A percentile compares a stretch with the other conserved stretches of the same genome.
Evolutionary conservation across 1,140 invertebrate genomes (phyloP).

Genomic region (Littorina saxatilis): DNA sequence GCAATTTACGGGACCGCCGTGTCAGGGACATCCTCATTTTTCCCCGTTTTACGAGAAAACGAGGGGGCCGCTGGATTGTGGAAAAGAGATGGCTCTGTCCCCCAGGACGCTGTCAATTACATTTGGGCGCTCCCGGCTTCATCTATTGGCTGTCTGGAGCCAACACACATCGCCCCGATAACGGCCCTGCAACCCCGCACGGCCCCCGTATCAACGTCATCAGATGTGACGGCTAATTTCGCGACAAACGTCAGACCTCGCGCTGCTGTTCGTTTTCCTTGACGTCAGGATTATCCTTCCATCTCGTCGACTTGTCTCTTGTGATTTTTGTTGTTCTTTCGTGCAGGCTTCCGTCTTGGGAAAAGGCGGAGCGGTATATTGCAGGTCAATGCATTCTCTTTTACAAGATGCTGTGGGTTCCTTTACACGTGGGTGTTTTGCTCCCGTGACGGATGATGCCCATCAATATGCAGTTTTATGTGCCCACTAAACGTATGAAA

Average conservation of each 20-base stretch:
- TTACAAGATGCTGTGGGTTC: too few relatives aligned
- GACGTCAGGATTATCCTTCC: slow-evolving; percentile 23
- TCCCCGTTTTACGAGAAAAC: slow-evolving; percentile 40
- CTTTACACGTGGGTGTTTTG: too few relatives aligned
- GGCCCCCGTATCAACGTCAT: slow-evolving; percentile 21
- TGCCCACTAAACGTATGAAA: too few relatives aligned
- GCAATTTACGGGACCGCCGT: slow-evolving; percentile 39
- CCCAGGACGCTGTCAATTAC: slow-evolving; percentile 38
- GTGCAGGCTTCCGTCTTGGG: too few relatives aligned
- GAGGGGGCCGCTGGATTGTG: slow-evolving; percentile 28
- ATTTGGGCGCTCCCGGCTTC: slow-evolving; percentile 37
- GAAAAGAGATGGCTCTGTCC: slow-evolving; percentile 35
- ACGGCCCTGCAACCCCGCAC: neutral
- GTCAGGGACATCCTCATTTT: slow-evolving; percentile 43
- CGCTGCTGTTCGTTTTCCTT: slow-evolving; percentile 27
- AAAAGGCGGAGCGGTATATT: too few relatives aligned
- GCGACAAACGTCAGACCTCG: slow-evolving; percentile 31
- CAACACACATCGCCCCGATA: slow-evolving; percentile 21
- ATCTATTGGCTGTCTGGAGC: slow-evolving; percentile 41
- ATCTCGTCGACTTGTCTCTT: slow-evolving; percentile 25
- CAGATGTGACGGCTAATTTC: slow-evolving; percentile 32
- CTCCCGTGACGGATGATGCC: too few relatives aligned
- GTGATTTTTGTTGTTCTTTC: slow-evolving; percentile 14
- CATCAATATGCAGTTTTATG: too few relatives aligned
- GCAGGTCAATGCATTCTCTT: too few relatives aligned